Conservation (phyloP, 2,797 vertebrate species). For the Lateolabrax maculatus region DNA sequence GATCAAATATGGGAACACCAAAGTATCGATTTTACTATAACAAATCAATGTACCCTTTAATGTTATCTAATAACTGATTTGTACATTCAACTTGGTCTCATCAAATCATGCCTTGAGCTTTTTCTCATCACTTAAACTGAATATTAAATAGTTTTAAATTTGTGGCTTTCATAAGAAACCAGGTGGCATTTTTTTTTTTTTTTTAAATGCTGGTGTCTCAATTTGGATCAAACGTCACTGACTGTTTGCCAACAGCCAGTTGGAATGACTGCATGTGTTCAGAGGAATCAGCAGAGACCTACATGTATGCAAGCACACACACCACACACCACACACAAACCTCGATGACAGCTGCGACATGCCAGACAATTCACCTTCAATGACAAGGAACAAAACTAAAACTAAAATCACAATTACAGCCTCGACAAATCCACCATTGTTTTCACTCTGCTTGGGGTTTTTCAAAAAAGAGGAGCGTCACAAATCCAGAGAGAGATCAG, state of each 20-base stretch:
- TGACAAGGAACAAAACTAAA: constrained; percentile 70
- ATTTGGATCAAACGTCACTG: constrained; percentile 22
- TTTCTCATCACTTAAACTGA: not conserved
- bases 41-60: not conserved
- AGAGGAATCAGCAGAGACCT: constrained; percentile 46
- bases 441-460: constrained; percentile 49
- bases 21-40: too few relatives aligned
- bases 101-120: not conserved
- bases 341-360: constrained; percentile 58
- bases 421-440: constrained; percentile 73
- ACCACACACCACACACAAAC: constrained; percentile 55
- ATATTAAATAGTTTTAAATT: constrained; percentile 21
- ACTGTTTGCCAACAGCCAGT: constrained; percentile 34
- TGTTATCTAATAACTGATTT: not conserved
- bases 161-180: not conserved
- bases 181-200: not conserved
- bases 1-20: too few relatives aligned
- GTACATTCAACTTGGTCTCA: not conserved
- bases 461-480: constrained; percentile 52
- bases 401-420: constrained; percentile 71
- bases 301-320: constrained; percentile 50
- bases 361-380: constrained; percentile 72
- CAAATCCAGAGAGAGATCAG: constrained; percentile 77
- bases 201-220: not conserved
- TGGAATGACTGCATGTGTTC: constrained; percentile 42